Percentiles rank a stretch among this genome's conserved stretches.
Conservation (phyloP, 2,888 invertebrate genomes). For the Cylloceria caligata region DNA sequence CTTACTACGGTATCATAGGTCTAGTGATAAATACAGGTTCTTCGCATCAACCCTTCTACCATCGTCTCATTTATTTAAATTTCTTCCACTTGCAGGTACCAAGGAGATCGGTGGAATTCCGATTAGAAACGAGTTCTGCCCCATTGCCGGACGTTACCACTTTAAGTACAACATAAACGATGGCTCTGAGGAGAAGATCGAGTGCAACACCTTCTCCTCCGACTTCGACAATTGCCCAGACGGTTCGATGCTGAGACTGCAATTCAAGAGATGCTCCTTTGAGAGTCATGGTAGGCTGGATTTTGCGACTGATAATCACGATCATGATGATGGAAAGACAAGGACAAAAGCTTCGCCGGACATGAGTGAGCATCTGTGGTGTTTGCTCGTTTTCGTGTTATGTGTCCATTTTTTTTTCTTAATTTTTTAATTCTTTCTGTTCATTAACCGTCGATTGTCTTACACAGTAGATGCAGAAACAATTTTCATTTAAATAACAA, state of each 20-base stretch:
- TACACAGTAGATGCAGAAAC: background rate
- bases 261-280: slow-evolving; percentile 87
- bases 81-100: slow-evolving; percentile 83
- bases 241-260: slow-evolving; percentile 86
- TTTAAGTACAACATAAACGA: slow-evolving; percentile 86
- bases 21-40: background rate
- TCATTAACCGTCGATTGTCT: slow-evolving; percentile 8
- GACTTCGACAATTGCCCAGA: slow-evolving; percentile 88
- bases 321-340: slow-evolving; percentile 59
- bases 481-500: background rate
- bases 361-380: slow-evolving; percentile 68
- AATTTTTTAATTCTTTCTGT: background rate
- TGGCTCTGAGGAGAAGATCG: slow-evolving; percentile 84
- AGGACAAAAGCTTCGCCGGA: slow-evolving; percentile 59
- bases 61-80: slow-evolving; percentile 24
- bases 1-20: background rate
- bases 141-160: slow-evolving; percentile 87
- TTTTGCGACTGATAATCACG: slow-evolving; percentile 63
- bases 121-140: slow-evolving; percentile 87
- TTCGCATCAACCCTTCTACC: slow-evolving; percentile 1
- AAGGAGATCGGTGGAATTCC: slow-evolving; percentile 85
- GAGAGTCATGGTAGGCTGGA: slow-evolving; percentile 85
- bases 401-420: slow-evolving; percentile 15
- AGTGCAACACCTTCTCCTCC: slow-evolving; percentile 86
- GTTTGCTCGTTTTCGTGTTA: slow-evolving; percentile 64